phyloP scores from a whole-genome alignment of 2,113 vertebrate species.

The Ctenodactylus gundi region DNA sequence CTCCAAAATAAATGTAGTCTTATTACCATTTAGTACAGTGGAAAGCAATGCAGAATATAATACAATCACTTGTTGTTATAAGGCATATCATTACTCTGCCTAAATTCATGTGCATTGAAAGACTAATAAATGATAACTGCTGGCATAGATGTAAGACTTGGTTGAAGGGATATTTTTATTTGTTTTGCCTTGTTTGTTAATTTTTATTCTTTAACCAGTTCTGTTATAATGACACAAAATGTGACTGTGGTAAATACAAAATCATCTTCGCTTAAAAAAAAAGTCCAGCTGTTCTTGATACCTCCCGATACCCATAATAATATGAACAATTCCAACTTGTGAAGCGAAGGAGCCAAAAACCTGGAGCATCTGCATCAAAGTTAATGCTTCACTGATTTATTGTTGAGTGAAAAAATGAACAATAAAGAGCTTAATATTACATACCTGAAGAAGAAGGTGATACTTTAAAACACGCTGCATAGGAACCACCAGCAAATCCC shows the following conservation, averaged over 20 bases:
- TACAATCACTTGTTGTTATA: slow-evolving; percentile 18
- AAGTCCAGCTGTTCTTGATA: neutral
- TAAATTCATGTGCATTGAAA: neutral
- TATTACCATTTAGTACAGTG: slow-evolving; percentile 74
- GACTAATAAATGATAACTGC: neutral
- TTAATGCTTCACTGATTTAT: fast-evolving
- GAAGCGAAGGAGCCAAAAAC: neutral
- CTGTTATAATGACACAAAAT: neutral
- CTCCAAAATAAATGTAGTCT: slow-evolving; percentile 79
- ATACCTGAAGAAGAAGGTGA: slow-evolving; percentile 96
- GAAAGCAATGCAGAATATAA: slow-evolving; percentile 44
- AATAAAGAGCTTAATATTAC: neutral
- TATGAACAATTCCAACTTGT: neutral
- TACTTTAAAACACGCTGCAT: slow-evolving; percentile 99
- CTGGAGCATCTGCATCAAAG: neutral
- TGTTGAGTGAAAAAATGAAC: neutral
- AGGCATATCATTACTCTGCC: neutral
- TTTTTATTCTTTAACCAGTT: neutral
- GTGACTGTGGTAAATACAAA: neutral
- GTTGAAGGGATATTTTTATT: neutral
- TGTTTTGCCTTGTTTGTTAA: neutral
- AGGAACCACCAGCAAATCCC: slow-evolving; percentile 97
- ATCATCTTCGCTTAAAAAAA: neutral
- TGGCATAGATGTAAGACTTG: neutral
- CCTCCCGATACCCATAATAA: neutral